Evolutionary conservation across 2,888 invertebrate species (phyloP).

Genomic region (Timandra comae): DNA sequence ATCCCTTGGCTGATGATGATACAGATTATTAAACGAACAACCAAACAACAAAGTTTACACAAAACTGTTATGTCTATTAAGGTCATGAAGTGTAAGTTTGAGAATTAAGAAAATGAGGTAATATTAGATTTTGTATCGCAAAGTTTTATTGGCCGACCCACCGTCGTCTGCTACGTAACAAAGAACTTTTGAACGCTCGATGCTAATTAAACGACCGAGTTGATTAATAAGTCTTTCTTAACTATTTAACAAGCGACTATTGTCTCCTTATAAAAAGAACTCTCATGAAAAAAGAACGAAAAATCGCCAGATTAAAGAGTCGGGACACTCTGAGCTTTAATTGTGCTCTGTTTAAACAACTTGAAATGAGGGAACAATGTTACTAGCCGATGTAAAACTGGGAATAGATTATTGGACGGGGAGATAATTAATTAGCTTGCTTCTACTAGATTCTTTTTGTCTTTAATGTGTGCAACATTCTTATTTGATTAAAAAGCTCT

Average conservation of each 20-base stretch:
- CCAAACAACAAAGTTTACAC: too few species aligned
- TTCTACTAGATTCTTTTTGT: too few species aligned
- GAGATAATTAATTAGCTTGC: too few species aligned
- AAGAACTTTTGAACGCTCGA: slow-evolving; percentile 39
- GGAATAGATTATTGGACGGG: not conserved
- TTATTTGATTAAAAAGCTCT: too few species aligned
- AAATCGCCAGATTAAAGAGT: slow-evolving; percentile 57
- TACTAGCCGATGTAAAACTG: slow-evolving; percentile 56
- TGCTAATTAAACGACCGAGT: slow-evolving; percentile 58
- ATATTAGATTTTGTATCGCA: slow-evolving; percentile 10
- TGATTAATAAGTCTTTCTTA: slow-evolving; percentile 62
- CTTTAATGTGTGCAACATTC: too few species aligned
- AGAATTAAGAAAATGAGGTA: slow-evolving; percentile 7
- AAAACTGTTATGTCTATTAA: too few species aligned
- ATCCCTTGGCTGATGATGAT: too few species aligned
- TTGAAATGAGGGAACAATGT: slow-evolving; percentile 44
- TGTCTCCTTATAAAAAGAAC: slow-evolving; percentile 57
- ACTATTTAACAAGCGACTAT: slow-evolving; percentile 64
- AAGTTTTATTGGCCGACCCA: slow-evolving; percentile 27
- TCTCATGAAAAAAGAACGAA: slow-evolving; percentile 42
- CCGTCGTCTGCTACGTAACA: slow-evolving; percentile 28
- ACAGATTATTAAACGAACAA: too few species aligned
- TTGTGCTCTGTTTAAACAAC: slow-evolving; percentile 73
- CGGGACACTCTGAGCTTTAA: slow-evolving; percentile 65
- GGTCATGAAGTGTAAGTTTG: too few species aligned